Percentiles rank a stretch among this genome's conserved stretches.
These are phyloP conservation scores for Caenorhabditis elegans DNA, from an alignment of 1,140 invertebrate species.

Conservation along the genomic window WBcel235 BX284606.5:9819001-9819500, in stretches of 20 bases:
- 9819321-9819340: neutral
- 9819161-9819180: constrained; percentile 8
- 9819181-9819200: constrained; percentile 23
- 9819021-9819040: constrained; percentile 29
- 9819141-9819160: neutral
- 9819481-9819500: neutral
- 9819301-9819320: neutral
- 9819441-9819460: neutral
- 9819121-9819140: too few relatives aligned
- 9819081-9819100: neutral
- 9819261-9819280: neutral
- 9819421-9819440: neutral
- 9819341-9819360: neutral
- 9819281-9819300: neutral
- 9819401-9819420: neutral
- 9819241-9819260: neutral
- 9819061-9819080: constrained; percentile 17
- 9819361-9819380: neutral
- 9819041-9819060: constrained; percentile 28
- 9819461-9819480: neutral
- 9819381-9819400: neutral
- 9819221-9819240: neutral
- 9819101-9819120: neutral
- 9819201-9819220: neutral
- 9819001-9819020: constrained; percentile 5